A percentile compares a stretch with the other conserved stretches of the same genome.
These are phyloP conservation scores for Meleagris gallopavo DNA, from an alignment of 2,113 vertebrate species.

Conservation along the genomic window DNA sequence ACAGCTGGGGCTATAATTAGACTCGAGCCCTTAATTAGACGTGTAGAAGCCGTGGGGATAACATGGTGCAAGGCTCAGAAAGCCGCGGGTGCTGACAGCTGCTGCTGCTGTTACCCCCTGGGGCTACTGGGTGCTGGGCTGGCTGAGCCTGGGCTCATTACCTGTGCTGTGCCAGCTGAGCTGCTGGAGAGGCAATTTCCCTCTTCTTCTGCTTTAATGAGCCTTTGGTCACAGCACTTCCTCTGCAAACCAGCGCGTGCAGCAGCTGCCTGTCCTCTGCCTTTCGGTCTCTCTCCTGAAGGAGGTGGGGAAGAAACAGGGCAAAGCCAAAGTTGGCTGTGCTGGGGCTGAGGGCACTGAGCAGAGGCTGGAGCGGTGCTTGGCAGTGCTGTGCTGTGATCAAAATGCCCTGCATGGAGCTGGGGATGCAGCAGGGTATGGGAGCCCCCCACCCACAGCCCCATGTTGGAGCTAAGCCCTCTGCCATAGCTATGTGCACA, in stretches of 20 bases:
- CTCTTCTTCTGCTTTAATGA: not conserved
- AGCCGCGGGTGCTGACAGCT: not conserved
- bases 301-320: not conserved
- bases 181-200: not conserved
- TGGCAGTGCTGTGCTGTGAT: accelerated
- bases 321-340: not conserved
- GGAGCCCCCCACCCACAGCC: not conserved
- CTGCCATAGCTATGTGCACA: not conserved
- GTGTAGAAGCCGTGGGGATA: not conserved
- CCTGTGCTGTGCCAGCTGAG: not conserved
- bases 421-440: not conserved
- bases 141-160: not conserved
- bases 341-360: accelerated
- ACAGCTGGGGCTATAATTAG: not conserved
- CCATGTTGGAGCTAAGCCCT: not conserved
- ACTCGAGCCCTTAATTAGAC: constrained; percentile 50
- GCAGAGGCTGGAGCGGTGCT: not conserved
- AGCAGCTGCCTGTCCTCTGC: not conserved
- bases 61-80: not conserved
- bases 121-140: not conserved
- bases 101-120: not conserved
- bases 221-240: accelerated
- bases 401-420: not conserved
- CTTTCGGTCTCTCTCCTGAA: accelerated
- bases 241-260: not conserved